Percentiles rank a stretch among this genome's conserved stretches.
Evolutionary conservation across 2,888 invertebrate genomes (phyloP).

Genomic region (Meta bourneti): DNA sequence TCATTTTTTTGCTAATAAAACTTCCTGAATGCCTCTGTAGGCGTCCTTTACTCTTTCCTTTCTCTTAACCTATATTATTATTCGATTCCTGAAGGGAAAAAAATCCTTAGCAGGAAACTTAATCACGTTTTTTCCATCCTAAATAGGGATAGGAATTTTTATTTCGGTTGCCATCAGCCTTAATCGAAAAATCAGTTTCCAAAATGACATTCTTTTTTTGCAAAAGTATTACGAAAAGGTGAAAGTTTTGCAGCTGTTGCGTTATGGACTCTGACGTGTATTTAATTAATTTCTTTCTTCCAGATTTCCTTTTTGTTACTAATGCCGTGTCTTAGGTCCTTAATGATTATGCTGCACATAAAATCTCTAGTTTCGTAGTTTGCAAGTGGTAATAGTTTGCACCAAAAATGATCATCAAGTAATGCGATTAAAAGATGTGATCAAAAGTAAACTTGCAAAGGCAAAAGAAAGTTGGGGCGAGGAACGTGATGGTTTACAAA

Average conservation of each 20-base stretch:
- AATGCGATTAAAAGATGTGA: background rate
- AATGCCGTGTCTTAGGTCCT: background rate
- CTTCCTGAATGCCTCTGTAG: background rate
- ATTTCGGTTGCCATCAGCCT: background rate
- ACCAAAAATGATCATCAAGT: background rate
- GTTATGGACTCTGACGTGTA: constrained; percentile 1
- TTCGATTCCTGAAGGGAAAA: background rate
- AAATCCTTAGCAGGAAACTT: background rate
- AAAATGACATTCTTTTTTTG: background rate
- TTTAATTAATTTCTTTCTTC: constrained; percentile 4
- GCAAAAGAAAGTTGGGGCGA: too few species aligned
- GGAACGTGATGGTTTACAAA: too few species aligned
- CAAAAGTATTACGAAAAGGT: background rate
- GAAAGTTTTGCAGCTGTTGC: constrained; percentile 14
- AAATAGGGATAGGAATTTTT: background rate
- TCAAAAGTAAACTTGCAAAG: too few species aligned
- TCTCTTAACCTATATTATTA: background rate
- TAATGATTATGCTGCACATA: background rate
- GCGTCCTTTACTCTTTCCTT: background rate
- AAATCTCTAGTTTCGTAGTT: background rate
- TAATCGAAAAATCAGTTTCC: background rate
- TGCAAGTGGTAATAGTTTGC: background rate
- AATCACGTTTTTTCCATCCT: background rate
- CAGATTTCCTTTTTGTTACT: background rate
- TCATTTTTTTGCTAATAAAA: background rate